Evolutionary conservation across 2,113 vertebrate species (phyloP).

Genomic region (Ornithorhynchus anatinus): DNA sequence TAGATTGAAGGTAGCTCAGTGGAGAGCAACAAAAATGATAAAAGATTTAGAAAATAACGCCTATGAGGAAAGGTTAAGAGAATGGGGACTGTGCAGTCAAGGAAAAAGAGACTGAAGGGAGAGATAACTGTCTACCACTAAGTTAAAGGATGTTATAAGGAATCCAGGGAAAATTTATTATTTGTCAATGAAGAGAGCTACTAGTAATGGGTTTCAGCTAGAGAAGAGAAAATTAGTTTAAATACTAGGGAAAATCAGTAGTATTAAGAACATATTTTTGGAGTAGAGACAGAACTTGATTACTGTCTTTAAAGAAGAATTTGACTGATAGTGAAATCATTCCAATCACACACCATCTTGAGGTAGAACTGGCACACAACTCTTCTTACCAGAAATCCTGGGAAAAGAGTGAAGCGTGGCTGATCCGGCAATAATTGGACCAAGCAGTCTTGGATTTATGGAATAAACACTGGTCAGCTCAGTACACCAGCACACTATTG

Average conservation of each 20-base stretch:
- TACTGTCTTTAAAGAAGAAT: neutral
- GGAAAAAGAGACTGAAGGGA: constrained; percentile 11
- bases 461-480: no score
- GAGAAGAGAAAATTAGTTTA: neutral
- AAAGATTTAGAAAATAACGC: constrained; percentile 34
- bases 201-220: neutral
- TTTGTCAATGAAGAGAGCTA: neutral
- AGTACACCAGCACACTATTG: no score
- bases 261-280: neutral
- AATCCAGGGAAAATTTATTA: neutral
- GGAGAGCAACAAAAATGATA: constrained; percentile 38
- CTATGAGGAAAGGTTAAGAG: neutral
- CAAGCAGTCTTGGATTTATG: no score
- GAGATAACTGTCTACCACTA: constrained; percentile 21
- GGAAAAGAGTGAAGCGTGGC: no score
- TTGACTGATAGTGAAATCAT: neutral
- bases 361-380: no score
- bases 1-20: constrained; percentile 2
- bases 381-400: no score
- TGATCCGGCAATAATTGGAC: no score
- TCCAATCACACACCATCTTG: neutral
- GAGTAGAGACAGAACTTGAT: neutral
- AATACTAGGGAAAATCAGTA: neutral
- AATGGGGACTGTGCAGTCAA: neutral
- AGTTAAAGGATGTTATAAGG: constrained; percentile 4